These are phyloP conservation scores for Ancistrus triradiatus DNA, from an alignment of 2,113 vertebrate species.

Conservation along the genomic window DNA sequence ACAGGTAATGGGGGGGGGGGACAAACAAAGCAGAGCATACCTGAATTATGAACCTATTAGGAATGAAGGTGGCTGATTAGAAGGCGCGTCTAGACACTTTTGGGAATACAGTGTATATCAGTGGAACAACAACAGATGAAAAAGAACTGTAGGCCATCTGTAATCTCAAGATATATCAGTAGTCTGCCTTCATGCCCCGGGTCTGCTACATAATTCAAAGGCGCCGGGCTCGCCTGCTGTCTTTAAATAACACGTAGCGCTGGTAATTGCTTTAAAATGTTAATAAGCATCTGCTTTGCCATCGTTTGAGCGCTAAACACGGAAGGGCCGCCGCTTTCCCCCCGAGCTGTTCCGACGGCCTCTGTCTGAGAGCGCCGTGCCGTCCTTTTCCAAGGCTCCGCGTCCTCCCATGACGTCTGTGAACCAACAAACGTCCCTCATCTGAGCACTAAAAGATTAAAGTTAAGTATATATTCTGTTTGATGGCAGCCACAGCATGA, in stretches of 20 bases:
- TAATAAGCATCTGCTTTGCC: conserved; percentile 53
- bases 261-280: conserved; percentile 58
- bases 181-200: conserved; percentile 24
- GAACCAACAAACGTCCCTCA: conserved; percentile 62
- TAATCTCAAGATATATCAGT: conserved; percentile 11
- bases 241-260: conserved; percentile 53
- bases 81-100: too few relatives aligned
- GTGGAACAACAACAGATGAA: too few relatives aligned
- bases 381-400: conserved; percentile 52
- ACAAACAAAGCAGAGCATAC: too few relatives aligned
- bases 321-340: conserved; percentile 50
- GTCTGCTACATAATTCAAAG: conserved; percentile 49
- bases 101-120: too few relatives aligned
- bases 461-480: conserved; percentile 62
- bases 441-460: conserved; percentile 52
- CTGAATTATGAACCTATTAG: too few relatives aligned
- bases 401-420: conserved; percentile 57
- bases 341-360: conserved; percentile 49
- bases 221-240: conserved; percentile 49
- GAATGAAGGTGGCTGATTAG: too few relatives aligned
- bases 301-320: conserved; percentile 53
- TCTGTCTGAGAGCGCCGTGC: conserved; percentile 46
- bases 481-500: conserved; percentile 61
- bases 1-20: too few relatives aligned
- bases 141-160: neutral